Evolutionary conservation across 1,140 invertebrate genomes (phyloP).

Genomic region (Sminthurides bifidus): DNA sequence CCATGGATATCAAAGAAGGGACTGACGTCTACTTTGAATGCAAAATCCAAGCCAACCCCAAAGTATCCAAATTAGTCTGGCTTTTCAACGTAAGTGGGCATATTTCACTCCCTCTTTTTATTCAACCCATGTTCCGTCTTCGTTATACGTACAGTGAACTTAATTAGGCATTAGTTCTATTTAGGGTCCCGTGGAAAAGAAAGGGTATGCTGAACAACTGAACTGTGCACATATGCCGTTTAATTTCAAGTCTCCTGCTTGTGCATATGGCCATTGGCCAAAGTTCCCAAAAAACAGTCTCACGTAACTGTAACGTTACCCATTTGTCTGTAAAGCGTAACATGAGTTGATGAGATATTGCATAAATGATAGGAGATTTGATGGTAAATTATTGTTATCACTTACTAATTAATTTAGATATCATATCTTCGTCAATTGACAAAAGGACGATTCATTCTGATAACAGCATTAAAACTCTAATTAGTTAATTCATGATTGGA

Average conservation of each 20-base stretch:
- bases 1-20: slow-evolving; percentile 78
- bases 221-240: too few relatives aligned
- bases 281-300: neutral
- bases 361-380: too few relatives aligned
- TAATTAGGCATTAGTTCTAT: neutral
- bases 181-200: slow-evolving; percentile 4
- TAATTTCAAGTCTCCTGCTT: too few relatives aligned
- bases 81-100: slow-evolving; percentile 61
- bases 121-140: neutral
- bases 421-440: too few relatives aligned
- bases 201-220: slow-evolving; percentile 8
- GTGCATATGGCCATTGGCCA: neutral
- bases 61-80: slow-evolving; percentile 72
- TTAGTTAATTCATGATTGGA: too few relatives aligned
- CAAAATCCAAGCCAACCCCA: slow-evolving; percentile 74
- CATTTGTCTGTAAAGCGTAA: neutral
- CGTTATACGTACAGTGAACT: neutral
- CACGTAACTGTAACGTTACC: neutral
- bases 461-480: too few relatives aligned
- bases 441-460: too few relatives aligned
- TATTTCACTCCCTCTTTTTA: neutral
- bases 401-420: too few relatives aligned
- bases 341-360: too few relatives aligned
- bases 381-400: slow-evolving; percentile 2
- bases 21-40: slow-evolving; percentile 90